A percentile compares a stretch with the other conserved stretches of the same genome.
These are phyloP conservation scores for Aspidiotus rigidus DNA, from an alignment of 2,888 invertebrate species.

Conservation along the genomic window DNA sequence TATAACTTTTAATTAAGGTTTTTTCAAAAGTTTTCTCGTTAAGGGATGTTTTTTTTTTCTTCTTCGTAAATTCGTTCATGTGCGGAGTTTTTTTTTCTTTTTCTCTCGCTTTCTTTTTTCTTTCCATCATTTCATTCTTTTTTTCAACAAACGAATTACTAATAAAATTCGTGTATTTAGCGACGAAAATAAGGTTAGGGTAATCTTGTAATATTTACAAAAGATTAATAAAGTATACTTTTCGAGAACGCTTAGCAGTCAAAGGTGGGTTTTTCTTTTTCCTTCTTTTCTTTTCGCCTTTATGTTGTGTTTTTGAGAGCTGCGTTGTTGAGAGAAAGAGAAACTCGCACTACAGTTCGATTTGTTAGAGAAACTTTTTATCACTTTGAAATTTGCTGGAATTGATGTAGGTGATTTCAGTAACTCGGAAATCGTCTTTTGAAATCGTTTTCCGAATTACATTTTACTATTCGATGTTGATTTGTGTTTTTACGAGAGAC, in stretches of 20 bases:
- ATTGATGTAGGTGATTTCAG: no score
- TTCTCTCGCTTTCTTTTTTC: neutral
- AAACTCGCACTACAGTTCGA: no score
- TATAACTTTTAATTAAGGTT: slow-evolving; percentile 24
- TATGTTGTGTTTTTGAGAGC: neutral
- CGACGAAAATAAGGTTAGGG: no score
- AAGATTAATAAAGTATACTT: neutral
- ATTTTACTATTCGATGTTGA: no score
- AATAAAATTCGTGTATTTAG: no score
- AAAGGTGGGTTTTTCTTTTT: neutral
- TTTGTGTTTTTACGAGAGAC: no score
- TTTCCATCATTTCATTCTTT: neutral
- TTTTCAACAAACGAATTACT: neutral
- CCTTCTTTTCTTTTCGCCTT: neutral
- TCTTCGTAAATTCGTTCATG: slow-evolving; percentile 7
- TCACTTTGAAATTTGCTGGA: no score
- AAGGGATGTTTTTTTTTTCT: slow-evolving; percentile 14
- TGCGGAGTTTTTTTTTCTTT: slow-evolving; percentile 17
- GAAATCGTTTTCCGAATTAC: no score
- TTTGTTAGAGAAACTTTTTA: neutral
- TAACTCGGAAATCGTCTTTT: no score
- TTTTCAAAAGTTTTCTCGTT: slow-evolving; percentile 29
- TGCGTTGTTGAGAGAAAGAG: no score
- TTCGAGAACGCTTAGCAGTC: neutral
- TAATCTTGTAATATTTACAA: neutral